Evolutionary conservation across 1,140 invertebrate species (phyloP).

Genomic region (Scaptodrosophila lebanonensis): DNA sequence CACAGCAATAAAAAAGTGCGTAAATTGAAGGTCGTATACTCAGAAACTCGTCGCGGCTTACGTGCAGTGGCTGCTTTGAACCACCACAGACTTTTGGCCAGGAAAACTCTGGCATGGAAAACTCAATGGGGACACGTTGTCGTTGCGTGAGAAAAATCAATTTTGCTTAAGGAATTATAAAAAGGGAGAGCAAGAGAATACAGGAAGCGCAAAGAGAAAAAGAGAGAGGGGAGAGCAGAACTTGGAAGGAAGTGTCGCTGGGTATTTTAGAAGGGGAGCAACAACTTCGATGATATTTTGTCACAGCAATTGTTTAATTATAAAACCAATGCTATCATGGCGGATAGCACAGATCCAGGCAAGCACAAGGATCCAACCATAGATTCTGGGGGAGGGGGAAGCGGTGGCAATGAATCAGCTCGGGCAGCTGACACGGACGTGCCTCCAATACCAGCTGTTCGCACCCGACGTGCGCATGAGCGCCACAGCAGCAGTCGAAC

Average conservation of each 20-base stretch:
- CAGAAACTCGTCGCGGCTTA: conserved; percentile 44
- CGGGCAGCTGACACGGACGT: conserved; percentile 30
- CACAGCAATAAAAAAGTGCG: conserved; percentile 6
- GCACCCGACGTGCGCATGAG: conserved; percentile 61
- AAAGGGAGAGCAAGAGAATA: too few species aligned
- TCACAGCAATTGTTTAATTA: conserved; percentile 31
- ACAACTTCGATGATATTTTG: conserved; percentile 53
- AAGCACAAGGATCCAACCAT: conserved; percentile 64
- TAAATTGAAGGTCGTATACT: conserved; percentile 48
- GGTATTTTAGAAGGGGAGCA: conserved; percentile 23
- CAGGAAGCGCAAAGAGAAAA: not conserved
- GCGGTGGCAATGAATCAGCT: conserved; percentile 2
- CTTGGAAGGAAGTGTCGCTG: conserved; percentile 19
- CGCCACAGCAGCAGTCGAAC: conserved; percentile 34
- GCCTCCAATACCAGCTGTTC: conserved; percentile 68
- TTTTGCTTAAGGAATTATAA: conserved; percentile 50
- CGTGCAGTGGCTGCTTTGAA: not conserved
- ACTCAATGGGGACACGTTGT: too few species aligned
- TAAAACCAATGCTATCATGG: conserved; percentile 71
- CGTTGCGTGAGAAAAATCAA: conserved; percentile 74
- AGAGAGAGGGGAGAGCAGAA: conserved; percentile 11
- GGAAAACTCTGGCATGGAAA: conserved; percentile 32
- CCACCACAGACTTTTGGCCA: conserved; percentile 28
- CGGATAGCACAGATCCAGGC: conserved; percentile 67
- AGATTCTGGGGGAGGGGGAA: conserved; percentile 35